A percentile compares a stretch with the other conserved stretches of the same genome.
Conservation (phyloP, 2,113 vertebrate species). For the Pomatostomus ruficeps region DNA sequence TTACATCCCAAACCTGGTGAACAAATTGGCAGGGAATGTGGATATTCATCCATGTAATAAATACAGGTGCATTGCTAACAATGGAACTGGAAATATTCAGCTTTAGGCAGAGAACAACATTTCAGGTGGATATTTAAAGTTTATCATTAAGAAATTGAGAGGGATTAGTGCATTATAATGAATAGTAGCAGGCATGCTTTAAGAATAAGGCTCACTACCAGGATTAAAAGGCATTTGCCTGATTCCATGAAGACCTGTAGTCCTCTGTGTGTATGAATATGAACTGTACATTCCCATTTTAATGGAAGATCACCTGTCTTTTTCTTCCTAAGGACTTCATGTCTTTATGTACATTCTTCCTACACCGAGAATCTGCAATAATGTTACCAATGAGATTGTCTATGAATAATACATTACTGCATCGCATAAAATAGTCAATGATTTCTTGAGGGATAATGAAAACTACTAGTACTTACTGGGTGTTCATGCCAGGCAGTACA, state of each 20-base stretch:
- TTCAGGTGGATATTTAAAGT: neutral
- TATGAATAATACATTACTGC: slow-evolving; percentile 52
- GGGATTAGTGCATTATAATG: neutral
- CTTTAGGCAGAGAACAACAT: neutral
- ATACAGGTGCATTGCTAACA: neutral
- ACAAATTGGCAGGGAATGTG: neutral
- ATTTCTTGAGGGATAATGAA: slow-evolving; percentile 37
- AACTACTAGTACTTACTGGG: neutral
- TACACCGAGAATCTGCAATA: neutral
- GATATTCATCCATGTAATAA: neutral
- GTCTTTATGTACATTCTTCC: neutral
- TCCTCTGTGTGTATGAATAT: neutral
- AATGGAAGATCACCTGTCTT: neutral
- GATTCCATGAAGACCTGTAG: neutral
- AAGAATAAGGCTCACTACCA: neutral
- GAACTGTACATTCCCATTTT: neutral
- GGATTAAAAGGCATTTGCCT: neutral
- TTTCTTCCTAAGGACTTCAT: neutral
- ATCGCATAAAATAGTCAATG: neutral
- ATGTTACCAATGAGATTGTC: slow-evolving; percentile 2
- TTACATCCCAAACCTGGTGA: neutral
- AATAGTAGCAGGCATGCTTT: neutral
- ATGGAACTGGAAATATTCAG: neutral
- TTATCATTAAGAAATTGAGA: neutral
- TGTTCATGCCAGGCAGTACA: neutral